Evolutionary conservation across 2,113 vertebrate species (phyloP).

Genomic region (Chrysochloris asiatica): DNA sequence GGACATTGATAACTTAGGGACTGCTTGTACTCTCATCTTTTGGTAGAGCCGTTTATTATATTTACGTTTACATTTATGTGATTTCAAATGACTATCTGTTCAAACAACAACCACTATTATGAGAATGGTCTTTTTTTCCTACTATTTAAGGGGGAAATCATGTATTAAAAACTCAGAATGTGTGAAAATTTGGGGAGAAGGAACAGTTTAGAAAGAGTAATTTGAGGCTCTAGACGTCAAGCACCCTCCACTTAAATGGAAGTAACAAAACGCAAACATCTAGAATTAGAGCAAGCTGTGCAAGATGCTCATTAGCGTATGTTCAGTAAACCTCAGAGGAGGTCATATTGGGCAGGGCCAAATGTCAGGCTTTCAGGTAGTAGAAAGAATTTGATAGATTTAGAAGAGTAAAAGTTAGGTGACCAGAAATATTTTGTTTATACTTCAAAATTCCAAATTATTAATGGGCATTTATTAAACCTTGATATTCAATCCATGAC

Average conservation of each 20-base stretch:
- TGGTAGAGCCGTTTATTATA: background rate
- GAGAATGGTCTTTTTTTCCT: background rate
- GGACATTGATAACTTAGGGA: background rate
- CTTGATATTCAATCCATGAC: too few relatives aligned
- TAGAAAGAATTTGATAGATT: background rate
- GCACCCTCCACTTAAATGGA: background rate
- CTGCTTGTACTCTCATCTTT: background rate
- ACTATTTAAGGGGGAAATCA: background rate
- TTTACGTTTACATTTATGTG: background rate
- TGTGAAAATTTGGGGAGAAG: background rate
- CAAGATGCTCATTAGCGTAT: background rate
- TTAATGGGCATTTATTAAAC: background rate
- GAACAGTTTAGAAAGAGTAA: background rate
- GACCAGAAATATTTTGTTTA: background rate
- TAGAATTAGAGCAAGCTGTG: background rate
- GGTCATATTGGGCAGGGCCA: background rate
- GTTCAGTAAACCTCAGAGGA: background rate
- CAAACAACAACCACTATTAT: background rate
- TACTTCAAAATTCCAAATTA: background rate
- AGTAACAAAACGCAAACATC: background rate
- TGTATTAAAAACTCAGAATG: background rate
- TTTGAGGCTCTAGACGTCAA: background rate
- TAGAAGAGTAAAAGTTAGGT: background rate
- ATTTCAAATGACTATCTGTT: constrained; percentile 2
- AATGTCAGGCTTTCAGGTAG: background rate